Percentiles rank a stretch among this genome's conserved stretches.
Conservation (phyloP, 2,888 invertebrate genomes). For the Coenonympha glycerion region DNA sequence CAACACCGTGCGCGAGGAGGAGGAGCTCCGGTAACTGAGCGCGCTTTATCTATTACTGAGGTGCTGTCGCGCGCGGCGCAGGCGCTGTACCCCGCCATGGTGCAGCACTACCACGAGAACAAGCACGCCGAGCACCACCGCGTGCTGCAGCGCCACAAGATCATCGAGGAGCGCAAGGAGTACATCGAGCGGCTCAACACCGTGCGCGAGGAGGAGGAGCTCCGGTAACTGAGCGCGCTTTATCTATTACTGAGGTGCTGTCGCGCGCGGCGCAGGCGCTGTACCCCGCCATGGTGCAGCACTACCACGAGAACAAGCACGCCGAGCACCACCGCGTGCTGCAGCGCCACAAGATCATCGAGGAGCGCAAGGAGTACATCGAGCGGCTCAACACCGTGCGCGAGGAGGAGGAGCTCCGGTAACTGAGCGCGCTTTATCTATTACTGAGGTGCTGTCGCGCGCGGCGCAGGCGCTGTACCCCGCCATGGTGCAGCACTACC, state of each 20-base stretch:
- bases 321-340: constrained; percentile 95
- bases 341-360: constrained; percentile 95
- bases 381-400: constrained; percentile 83
- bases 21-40: constrained; percentile 78
- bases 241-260: constrained; percentile 36
- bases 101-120: constrained; percentile 75
- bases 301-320: constrained; percentile 88
- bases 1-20: constrained; percentile 76
- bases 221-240: too few species aligned
- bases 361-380: constrained; percentile 96
- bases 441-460: too few species aligned
- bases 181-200: too few species aligned
- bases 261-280: constrained; percentile 84
- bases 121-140: too few species aligned
- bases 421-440: not conserved
- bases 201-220: constrained; percentile 60
- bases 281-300: constrained; percentile 83
- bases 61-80: too few species aligned
- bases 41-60: not conserved
- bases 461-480: too few species aligned
- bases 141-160: too few species aligned
- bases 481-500: constrained; percentile 78
- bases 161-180: too few species aligned
- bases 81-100: constrained; percentile 38
- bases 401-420: constrained; percentile 79